Evolutionary conservation across 2,888 invertebrate genomes (phyloP).

Genomic region (Hermaeophaga mercurialis): DNA sequence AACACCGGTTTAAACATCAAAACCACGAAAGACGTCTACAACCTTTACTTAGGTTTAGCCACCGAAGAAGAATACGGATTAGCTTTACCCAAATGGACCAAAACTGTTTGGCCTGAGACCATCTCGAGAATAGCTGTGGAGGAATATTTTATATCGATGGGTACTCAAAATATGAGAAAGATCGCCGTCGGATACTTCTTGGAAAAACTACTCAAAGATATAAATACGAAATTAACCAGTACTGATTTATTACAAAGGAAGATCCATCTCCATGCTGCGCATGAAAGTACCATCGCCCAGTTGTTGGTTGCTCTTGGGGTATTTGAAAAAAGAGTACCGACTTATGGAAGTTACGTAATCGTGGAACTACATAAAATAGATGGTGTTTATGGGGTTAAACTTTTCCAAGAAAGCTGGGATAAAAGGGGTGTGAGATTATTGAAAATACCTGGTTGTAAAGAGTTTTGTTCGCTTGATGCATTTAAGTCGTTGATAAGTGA

Average conservation of each 20-base stretch:
- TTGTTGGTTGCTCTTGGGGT: constrained; percentile 57
- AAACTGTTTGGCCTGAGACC: constrained; percentile 49
- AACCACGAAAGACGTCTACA: constrained; percentile 63
- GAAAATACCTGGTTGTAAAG: constrained; percentile 40
- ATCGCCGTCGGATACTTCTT: constrained; percentile 39
- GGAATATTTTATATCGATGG: constrained; percentile 36
- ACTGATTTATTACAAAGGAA: constrained; percentile 34
- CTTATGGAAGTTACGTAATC: constrained; percentile 44
- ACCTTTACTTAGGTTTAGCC: constrained; percentile 64
- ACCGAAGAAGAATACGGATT: constrained; percentile 62
- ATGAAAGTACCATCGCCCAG: constrained; percentile 61
- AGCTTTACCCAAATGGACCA: constrained; percentile 56
- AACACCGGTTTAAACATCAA: constrained; percentile 61
- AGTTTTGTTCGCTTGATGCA: constrained; percentile 42
- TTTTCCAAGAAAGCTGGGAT: constrained; percentile 42
- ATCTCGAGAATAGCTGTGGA: constrained; percentile 46
- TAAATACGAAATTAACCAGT: constrained; percentile 29
- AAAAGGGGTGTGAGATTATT: constrained; percentile 34
- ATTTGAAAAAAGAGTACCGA: constrained; percentile 52
- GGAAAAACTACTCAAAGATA: constrained; percentile 39
- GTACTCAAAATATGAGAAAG: constrained; percentile 47
- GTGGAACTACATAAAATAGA: constrained; percentile 46
- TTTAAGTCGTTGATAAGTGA: constrained; percentile 32
- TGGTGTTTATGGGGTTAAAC: constrained; percentile 42
- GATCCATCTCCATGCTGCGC: constrained; percentile 56